Conservation (phyloP, 2,888 invertebrate genomes). For the Machimus rusticus region DNA sequence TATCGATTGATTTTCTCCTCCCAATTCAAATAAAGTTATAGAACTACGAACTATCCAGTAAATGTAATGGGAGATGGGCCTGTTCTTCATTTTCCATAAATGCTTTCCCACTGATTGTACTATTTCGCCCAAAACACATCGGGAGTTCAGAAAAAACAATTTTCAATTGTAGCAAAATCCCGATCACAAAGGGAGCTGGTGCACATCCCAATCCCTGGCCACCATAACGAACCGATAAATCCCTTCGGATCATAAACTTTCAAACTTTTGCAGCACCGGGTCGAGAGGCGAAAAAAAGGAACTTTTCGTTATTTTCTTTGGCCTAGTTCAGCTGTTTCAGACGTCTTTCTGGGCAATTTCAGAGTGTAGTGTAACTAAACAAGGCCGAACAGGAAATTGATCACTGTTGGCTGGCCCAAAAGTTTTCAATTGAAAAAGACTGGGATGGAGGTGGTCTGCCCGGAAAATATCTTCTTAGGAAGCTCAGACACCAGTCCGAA, state of each 20-base stretch:
- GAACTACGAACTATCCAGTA: not conserved
- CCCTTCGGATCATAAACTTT: not conserved
- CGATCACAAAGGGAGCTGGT: not conserved
- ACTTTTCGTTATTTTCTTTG: not conserved
- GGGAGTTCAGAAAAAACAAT: not conserved
- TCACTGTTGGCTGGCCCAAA: not conserved
- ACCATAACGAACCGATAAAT: not conserved
- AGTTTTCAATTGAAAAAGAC: not conserved
- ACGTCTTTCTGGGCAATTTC: slow-evolving; percentile 5
- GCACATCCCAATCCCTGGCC: not conserved
- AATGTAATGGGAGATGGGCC: not conserved
- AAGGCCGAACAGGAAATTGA: not conserved
- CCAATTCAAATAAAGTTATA: not conserved
- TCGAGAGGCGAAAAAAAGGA: not conserved
- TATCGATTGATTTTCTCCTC: not conserved
- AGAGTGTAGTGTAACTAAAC: slow-evolving; percentile 3
- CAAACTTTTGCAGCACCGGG: not conserved
- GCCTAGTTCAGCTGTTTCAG: not conserved
- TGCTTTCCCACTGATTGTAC: not conserved
- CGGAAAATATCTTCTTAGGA: not conserved
- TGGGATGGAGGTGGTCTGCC: not conserved
- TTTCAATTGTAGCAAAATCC: not conserved
- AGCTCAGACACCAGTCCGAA: not conserved
- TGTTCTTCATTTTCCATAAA: not conserved
- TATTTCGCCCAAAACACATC: not conserved